phyloP scores from a whole-genome alignment of 2,113 vertebrate species.

The Passer domesticus region DNA sequence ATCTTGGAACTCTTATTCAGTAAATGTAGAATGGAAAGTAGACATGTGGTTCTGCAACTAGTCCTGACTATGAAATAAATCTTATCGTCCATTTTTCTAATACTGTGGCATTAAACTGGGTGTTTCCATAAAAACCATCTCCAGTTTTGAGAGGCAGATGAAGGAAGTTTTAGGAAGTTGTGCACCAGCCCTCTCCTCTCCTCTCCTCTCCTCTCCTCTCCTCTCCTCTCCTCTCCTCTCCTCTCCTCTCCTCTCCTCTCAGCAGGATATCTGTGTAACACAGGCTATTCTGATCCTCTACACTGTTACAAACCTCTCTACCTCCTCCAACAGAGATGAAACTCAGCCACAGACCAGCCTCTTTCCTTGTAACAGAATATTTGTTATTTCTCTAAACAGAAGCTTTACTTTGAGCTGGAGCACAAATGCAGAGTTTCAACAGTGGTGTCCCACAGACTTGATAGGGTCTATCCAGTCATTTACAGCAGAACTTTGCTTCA shows the following conservation, averaged over 20 bases:
- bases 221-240: too few relatives aligned
- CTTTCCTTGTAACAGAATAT: background rate
- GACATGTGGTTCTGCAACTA: background rate
- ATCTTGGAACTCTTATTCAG: background rate
- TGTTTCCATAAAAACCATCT: background rate
- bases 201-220: too few relatives aligned
- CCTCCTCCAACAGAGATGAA: background rate
- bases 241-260: too few relatives aligned
- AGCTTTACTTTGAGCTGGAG: background rate
- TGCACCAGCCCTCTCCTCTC: background rate
- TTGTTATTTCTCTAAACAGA: background rate
- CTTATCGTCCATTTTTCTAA: background rate
- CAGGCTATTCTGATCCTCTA: background rate
- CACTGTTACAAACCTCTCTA: background rate
- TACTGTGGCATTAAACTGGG: background rate
- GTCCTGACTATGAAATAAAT: background rate
- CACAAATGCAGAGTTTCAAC: background rate
- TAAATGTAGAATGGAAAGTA: background rate
- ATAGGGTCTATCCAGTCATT: accelerated
- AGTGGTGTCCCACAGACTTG: background rate
- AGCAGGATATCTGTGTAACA: background rate
- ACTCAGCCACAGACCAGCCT: background rate
- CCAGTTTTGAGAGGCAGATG: background rate
- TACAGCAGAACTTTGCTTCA: background rate
- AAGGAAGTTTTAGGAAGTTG: background rate